Evolutionary conservation across 2,797 vertebrate species (phyloP).

Genomic region (Pangasius mekongensis): DNA sequence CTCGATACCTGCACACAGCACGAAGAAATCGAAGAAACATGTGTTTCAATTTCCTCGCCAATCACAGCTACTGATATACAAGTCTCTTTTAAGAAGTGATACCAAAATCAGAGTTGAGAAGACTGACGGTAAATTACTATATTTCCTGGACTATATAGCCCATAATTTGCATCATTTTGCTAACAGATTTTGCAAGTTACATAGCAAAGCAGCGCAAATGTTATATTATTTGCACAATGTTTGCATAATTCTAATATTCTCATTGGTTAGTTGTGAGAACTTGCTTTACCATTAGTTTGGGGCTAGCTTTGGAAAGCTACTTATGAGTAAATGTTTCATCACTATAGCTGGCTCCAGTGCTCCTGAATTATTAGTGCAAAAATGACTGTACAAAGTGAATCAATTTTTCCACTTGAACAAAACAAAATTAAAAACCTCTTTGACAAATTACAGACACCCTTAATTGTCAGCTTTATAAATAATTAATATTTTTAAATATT

Average conservation of each 20-base stretch:
- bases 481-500: not conserved
- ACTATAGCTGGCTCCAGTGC: no score
- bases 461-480: not conserved
- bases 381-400: not conserved
- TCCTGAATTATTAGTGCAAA: not conserved
- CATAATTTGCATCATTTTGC: not conserved
- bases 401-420: not conserved
- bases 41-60: not conserved
- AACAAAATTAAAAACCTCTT: not conserved
- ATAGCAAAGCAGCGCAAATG: not conserved
- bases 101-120: not conserved
- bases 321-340: not conserved
- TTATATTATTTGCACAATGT: not conserved
- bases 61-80: not conserved
- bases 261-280: not conserved
- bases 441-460: not conserved
- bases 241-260: not conserved
- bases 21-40: not conserved
- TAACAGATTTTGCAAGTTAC: not conserved
- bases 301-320: not conserved
- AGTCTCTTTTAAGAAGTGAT: not conserved
- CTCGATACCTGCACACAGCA: constrained; percentile 85
- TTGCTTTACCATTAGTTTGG: not conserved
- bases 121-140: not conserved
- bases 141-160: not conserved